phyloP scores from a whole-genome alignment of 2,797 vertebrate species.

The Lagodon rhomboides region DNA sequence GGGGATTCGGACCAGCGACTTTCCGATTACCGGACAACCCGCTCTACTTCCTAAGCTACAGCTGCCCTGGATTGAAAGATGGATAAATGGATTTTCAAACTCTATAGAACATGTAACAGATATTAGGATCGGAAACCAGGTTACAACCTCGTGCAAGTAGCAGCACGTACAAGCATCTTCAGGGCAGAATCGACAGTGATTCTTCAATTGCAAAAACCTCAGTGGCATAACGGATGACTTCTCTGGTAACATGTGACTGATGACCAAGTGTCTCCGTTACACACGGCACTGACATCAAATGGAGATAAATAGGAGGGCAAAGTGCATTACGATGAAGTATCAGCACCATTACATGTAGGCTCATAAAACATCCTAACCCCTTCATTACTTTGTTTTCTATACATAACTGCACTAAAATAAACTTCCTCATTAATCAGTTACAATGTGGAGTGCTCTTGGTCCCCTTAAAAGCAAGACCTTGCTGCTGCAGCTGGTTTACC shows the following conservation, averaged over 20 bases:
- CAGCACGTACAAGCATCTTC: background rate
- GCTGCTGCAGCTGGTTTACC: background rate
- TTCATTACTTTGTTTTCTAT: background rate
- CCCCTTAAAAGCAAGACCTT: background rate
- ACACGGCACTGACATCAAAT: background rate
- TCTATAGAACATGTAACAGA: background rate
- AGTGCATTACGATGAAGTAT: background rate
- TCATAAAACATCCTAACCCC: too few relatives aligned
- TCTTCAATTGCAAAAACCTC: background rate
- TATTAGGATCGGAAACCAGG: background rate
- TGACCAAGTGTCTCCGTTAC: background rate
- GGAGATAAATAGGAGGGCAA: background rate
- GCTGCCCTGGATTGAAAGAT: too few relatives aligned
- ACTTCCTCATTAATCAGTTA: background rate
- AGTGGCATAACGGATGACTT: constrained; percentile 1
- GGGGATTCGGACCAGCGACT: too few relatives aligned
- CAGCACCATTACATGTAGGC: background rate
- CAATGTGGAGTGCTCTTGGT: background rate
- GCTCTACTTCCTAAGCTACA: too few relatives aligned
- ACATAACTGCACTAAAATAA: background rate
- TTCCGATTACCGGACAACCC: too few relatives aligned
- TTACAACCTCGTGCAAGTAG: background rate
- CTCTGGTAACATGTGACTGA: background rate
- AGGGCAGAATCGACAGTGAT: too few relatives aligned
- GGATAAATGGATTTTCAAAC: background rate